Evolutionary conservation across 2,113 vertebrate genomes (phyloP), one percentile per base, ranked within the genome.

Genomic region (Mirza zaza): DNA sequence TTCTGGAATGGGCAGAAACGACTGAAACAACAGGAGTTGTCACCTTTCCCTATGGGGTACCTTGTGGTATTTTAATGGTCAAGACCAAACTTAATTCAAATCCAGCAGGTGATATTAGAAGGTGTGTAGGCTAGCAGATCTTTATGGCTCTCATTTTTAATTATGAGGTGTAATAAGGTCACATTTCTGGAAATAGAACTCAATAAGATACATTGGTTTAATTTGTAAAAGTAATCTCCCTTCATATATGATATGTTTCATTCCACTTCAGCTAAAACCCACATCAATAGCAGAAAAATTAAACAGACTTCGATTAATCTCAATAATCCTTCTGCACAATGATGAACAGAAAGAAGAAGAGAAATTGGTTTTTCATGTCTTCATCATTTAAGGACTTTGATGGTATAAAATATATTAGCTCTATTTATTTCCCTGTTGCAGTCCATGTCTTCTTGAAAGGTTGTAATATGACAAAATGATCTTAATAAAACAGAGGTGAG

Each of bases 211-310:
- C 97, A 97, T 45, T 83, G 88, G 98, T 98, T 99, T 98, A 98
- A 97, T 99, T 99, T 98, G 97, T 97, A 97, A 98, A 97, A 98
- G 98, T 98, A 98, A 99, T 98, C 98, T 98, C 91, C 79, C 97
- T 98, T 98, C 96, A 96, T 95, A 97, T 94, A 92, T 85, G 96
- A 97, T 96, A 96, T 82, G 67, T 91, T 98, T 98, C 98, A 98
- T 97, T 98, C 94, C 96, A 97, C 97, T 97, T 97, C 98, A 98
- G 98, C 98, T 98, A 98, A 98, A 98, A 99, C 98, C 97, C 91
- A 97, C 29, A 97, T 97, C 97, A 98, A 68, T n/a, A 92, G 93
- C 67, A 87, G 96, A 96, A 98, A 97, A 98, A 97, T 77, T 97
- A 83, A 98, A 96, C 81, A 95, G 97, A 87, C 92, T 98, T 98